These are phyloP conservation scores for Sympetrum striolatum DNA, from an alignment of 2,888 invertebrate species.

Conservation along the genomic window DNA sequence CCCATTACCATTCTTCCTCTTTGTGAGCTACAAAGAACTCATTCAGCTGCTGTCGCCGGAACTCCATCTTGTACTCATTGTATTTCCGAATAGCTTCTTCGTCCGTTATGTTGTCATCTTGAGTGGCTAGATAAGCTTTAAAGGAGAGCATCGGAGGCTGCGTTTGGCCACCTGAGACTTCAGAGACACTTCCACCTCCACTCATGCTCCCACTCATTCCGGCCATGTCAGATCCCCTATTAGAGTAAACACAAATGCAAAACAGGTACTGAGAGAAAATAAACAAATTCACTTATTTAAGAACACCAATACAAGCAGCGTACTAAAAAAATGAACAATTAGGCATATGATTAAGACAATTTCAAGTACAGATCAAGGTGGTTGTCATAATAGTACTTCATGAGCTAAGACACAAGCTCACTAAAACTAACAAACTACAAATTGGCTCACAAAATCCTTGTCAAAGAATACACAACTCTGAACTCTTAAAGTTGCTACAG, in stretches of 20 bases:
- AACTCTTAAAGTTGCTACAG: no score
- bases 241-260: background rate
- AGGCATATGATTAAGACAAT: no score
- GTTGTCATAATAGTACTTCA: no score
- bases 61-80: slow-evolving; percentile 98
- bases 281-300: no score
- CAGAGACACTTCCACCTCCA: slow-evolving; percentile 61
- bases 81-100: slow-evolving; percentile 96
- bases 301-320: no score
- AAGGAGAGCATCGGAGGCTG: slow-evolving; percentile 97
- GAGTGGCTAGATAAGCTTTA: slow-evolving; percentile 93
- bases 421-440: no score
- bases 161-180: slow-evolving; percentile 64
- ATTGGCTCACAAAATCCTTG: no score
- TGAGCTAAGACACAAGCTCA: no score
- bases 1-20: slow-evolving; percentile 97
- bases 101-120: slow-evolving; percentile 97
- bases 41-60: slow-evolving; percentile 93
- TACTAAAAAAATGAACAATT: background rate
- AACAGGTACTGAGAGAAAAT: no score
- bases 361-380: no score
- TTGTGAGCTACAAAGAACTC: slow-evolving; percentile 99
- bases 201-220: slow-evolving; percentile 35
- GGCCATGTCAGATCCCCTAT: slow-evolving; percentile 1
- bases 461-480: no score